phyloP scores from a whole-genome alignment of 2,797 vertebrate species.

The Xyrichtys novacula region DNA sequence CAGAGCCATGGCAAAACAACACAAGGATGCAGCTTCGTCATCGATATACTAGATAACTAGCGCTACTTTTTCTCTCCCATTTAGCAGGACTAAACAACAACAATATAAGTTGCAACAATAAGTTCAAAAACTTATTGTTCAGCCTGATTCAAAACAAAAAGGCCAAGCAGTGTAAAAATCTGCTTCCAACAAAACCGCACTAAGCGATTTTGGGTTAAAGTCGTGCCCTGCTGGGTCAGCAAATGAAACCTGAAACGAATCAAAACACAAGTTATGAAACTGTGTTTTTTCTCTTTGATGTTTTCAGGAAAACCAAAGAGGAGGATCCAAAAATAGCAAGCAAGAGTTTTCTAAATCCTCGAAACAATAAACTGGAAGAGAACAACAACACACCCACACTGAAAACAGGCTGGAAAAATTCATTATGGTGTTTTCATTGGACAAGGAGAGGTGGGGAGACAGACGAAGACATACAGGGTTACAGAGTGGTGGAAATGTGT shows the following conservation, averaged over 20 bases:
- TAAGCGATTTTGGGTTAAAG: not conserved
- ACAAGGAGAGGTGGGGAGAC: slow-evolving; percentile 9
- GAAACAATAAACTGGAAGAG: slow-evolving; percentile 51
- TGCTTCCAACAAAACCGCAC: not conserved
- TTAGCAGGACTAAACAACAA: too few relatives aligned
- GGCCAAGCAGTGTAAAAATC: too few relatives aligned
- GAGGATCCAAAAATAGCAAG: slow-evolving; percentile 43
- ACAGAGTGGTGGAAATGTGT: not conserved
- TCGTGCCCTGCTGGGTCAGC: slow-evolving; percentile 14
- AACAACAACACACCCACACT: slow-evolving; percentile 54
- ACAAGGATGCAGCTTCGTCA: too few relatives aligned
- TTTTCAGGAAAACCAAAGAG: slow-evolving; percentile 49
- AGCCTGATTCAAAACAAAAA: not conserved
- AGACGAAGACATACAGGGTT: not conserved
- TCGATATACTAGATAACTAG: too few relatives aligned
- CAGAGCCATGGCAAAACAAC: too few relatives aligned
- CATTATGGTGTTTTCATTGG: slow-evolving; percentile 26
- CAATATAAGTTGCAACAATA: too few relatives aligned
- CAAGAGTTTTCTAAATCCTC: slow-evolving; percentile 45
- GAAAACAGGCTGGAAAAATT: slow-evolving; percentile 27
- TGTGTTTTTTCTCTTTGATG: not conserved
- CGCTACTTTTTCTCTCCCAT: too few relatives aligned
- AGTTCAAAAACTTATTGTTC: not conserved
- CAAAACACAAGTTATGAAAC: slow-evolving; percentile 32
- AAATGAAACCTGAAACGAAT: slow-evolving; percentile 20